Conservation (phyloP, 2,113 vertebrate species). For the Cranoglanis bouderius region DNA sequence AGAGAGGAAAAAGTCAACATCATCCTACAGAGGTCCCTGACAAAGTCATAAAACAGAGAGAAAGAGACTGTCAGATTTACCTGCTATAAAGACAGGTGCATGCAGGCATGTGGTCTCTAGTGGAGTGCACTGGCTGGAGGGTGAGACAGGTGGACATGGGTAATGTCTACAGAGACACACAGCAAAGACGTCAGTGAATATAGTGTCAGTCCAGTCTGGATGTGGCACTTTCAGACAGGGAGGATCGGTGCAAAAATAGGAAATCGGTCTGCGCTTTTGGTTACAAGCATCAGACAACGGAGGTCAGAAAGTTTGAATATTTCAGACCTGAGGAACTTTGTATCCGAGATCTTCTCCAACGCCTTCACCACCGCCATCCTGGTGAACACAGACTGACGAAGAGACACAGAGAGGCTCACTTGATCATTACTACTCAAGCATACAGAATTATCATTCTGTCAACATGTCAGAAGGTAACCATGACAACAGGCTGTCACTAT, state of each 20-base stretch:
- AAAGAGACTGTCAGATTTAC: conserved; percentile 64
- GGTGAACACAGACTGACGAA: conserved; percentile 88
- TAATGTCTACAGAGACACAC: conserved; percentile 75
- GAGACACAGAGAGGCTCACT: conserved; percentile 49
- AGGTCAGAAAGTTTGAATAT: neutral
- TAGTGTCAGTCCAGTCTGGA: neutral
- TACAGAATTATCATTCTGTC: neutral
- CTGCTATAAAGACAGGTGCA: conserved; percentile 88
- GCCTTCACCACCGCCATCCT: conserved; percentile 97
- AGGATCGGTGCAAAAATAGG: neutral
- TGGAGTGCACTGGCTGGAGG: conserved; percentile 73
- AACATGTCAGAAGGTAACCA: neutral
- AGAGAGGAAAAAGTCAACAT: neutral
- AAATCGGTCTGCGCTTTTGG: too few species aligned
- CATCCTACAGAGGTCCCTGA: too few species aligned
- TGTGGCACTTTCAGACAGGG: neutral
- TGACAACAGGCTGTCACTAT: neutral
- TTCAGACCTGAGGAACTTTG: conserved; percentile 82
- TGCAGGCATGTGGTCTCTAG: conserved; percentile 87
- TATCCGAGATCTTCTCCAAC: conserved; percentile 89
- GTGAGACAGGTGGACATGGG: conserved; percentile 77
- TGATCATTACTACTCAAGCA: neutral
- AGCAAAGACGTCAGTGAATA: neutral
- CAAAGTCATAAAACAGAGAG: neutral
- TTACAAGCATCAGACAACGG: neutral